These are phyloP conservation scores for Cyphomyrus plagiostoma DNA, from an alignment of 2,113 vertebrate genomes.

Conservation along the genomic window DNA sequence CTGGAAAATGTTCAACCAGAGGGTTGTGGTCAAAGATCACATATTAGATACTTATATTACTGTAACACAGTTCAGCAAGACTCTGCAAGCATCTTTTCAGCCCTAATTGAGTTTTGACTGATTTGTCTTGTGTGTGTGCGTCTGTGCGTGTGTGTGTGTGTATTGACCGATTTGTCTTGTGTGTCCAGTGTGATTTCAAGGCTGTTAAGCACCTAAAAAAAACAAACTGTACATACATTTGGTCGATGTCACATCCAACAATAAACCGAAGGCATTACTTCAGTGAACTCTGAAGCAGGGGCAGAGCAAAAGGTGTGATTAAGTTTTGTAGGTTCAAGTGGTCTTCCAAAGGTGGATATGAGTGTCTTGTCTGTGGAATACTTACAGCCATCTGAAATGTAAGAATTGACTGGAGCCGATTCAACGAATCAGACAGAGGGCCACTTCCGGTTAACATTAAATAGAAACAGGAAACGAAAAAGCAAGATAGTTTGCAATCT, in stretches of 20 bases:
- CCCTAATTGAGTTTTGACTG: neutral
- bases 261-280: neutral
- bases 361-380: neutral
- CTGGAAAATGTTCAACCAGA: neutral
- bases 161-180: neutral
- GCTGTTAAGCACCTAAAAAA: neutral
- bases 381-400: neutral
- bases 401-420: neutral
- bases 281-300: neutral
- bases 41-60: conserved; percentile 1
- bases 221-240: neutral
- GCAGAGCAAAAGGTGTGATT: neutral
- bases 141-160: no score
- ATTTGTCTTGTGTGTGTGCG: neutral
- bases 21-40: neutral
- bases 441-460: neutral
- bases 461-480: neutral
- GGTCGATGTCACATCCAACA: neutral
- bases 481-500: neutral
- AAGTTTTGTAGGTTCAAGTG: neutral
- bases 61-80: neutral
- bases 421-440: neutral
- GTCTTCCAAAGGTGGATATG: neutral
- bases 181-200: neutral
- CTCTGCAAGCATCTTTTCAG: neutral